Evolutionary conservation across 92 coral and sea anemone species (phyloP).

Genomic region (Scolanthus callimorphus): DNA sequence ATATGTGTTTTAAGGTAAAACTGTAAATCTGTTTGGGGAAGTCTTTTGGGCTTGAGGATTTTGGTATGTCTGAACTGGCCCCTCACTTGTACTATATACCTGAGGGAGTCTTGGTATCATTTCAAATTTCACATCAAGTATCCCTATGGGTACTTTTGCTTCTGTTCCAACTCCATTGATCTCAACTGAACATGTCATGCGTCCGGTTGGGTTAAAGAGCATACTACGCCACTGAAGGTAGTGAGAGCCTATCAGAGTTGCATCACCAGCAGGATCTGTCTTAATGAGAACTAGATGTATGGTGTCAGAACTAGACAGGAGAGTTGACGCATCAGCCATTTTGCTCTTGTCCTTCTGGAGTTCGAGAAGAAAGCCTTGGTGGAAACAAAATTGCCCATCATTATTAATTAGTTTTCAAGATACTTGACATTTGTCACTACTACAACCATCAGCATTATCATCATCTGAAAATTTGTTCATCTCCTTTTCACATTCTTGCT

Average conservation of each 20-base stretch:
- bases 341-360: conserved; percentile 89
- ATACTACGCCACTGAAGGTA: conserved; percentile 86
- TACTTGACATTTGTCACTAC: no score
- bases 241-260: conserved; percentile 88
- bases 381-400: no score
- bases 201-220: conserved; percentile 58
- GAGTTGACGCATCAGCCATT: conserved; percentile 83
- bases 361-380: conserved; percentile 86
- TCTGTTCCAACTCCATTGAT: conserved; percentile 95
- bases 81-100: no score
- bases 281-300: conserved; percentile 88
- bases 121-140: conserved; percentile 84
- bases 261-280: conserved; percentile 89
- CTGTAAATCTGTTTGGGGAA: no score
- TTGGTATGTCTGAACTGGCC: no score
- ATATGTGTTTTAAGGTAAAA: no score
- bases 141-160: conserved; percentile 94
- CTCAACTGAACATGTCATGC: conserved; percentile 67
- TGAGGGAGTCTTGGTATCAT: conserved; percentile 90
- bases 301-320: conserved; percentile 64
- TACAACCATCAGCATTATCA: no score
- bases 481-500: no score
- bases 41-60: no score
- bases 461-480: no score
- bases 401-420: no score